Evolutionary conservation across 2,888 invertebrate species (phyloP), one percentile per base, ranked within the genome.

Genomic region (Seira ritae): DNA sequence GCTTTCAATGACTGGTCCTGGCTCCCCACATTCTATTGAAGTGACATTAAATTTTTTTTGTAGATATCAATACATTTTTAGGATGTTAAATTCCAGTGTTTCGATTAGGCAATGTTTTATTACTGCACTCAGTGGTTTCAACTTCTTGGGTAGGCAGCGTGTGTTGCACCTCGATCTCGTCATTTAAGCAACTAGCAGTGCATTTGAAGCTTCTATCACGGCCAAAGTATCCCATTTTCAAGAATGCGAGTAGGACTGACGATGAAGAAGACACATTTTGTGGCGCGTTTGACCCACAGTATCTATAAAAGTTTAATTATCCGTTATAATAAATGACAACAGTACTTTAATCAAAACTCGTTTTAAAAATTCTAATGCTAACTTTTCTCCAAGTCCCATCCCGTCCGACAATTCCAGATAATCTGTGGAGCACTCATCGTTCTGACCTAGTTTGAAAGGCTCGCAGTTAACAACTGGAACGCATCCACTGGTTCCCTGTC

Each of bases 361-460:
- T 55, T 55, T 55, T 42, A n/a, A n/a, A n/a, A n/a, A n/a, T 4
- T 31, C 31, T 31, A 2, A 4, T 8, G 8, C 31, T 62, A 62
- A 87, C 87, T 75, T 86, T 77, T 87, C 78, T 31, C 74, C 77
- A 23, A 24, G 75, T 8, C 81, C 78, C 20, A 81, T 62, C 6
- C 85, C 87, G 76, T 88, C 88, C 10, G 84, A 82, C 1, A 88
- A 42, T 79, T 88, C 87, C 23, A 88, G 73, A 70, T 75, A 76
- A 62, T 87, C 86, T 2, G 67, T 46, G 0, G 73, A 3, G 37
- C 87, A 87, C 37, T 85, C 80, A 6, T 73, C 50, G 1, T 70
- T 67, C 1, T 79, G 19, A 15, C 79, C 85, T 8, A 88, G 65
- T 62, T 84, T 76, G 42, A 88, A 88, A 12, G 71, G n/a, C 17